These are phyloP conservation scores for Proisotoma minuta DNA, from an alignment of 2,888 invertebrate genomes.

Conservation along the genomic window DNA sequence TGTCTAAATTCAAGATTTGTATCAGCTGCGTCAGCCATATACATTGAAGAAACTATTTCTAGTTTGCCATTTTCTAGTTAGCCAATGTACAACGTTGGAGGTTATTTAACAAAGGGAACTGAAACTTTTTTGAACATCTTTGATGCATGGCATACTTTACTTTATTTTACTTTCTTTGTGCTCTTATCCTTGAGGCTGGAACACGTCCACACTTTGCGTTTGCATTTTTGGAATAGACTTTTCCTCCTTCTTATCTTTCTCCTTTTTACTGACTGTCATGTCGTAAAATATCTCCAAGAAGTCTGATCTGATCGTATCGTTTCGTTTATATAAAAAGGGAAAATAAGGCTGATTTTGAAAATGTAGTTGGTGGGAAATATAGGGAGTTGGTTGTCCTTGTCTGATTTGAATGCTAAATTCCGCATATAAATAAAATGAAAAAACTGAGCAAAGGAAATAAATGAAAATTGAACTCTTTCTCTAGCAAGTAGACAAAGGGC, in stretches of 20 bases:
- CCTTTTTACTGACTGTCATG: not conserved
- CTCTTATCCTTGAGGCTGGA: too few species aligned
- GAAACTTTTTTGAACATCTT: not conserved
- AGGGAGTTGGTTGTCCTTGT: not conserved
- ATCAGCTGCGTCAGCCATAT: not conserved
- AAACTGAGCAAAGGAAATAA: conserved; percentile 1
- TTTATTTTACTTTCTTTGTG: not conserved
- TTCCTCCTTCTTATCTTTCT: not conserved
- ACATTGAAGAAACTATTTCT: too few species aligned
- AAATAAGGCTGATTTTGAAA: not conserved
- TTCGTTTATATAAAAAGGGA: not conserved
- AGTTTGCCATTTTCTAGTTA: too few species aligned
- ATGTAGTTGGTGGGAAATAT: not conserved
- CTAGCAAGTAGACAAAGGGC: conserved; percentile 3
- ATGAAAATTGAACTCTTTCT: conserved; percentile 13
- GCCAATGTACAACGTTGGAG: too few species aligned
- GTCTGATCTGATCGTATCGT: not conserved
- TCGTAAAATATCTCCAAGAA: not conserved
- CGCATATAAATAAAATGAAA: not conserved
- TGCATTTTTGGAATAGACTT: not conserved
- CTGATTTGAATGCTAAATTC: conserved; percentile 3
- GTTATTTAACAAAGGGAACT: too few species aligned
- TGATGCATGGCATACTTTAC: not conserved
- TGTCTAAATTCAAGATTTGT: conserved; percentile 3
- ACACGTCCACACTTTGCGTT: not conserved